Percentiles rank a stretch among this genome's conserved stretches.
Conservation (phyloP, 2,888 invertebrate genomes). For the Cephonodes hylas region DNA sequence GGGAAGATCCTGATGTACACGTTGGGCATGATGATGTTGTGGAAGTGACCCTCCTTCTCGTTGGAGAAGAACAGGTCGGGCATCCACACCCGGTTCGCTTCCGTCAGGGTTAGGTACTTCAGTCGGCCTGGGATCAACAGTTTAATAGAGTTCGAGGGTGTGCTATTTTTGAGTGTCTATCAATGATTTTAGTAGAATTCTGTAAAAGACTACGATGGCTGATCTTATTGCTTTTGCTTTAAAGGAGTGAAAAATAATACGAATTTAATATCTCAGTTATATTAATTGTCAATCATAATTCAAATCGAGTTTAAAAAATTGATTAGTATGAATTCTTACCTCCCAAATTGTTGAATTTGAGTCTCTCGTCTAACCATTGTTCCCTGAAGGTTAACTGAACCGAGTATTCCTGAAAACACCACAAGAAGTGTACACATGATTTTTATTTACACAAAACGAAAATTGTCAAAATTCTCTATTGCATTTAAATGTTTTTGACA, state of each 20-base stretch:
- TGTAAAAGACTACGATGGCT: too few species aligned
- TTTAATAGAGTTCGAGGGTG: too few species aligned
- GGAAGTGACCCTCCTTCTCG: conserved; percentile 98
- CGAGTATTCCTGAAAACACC: conserved; percentile 93
- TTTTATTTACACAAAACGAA: conserved; percentile 12
- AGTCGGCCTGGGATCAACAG: conserved; percentile 84
- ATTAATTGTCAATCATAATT: too few species aligned
- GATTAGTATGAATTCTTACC: conserved; percentile 74
- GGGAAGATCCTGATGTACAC: conserved; percentile 98
- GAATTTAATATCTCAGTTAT: too few species aligned
- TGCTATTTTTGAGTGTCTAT: too few species aligned
- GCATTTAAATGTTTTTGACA: conserved; percentile 31
- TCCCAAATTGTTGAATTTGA: conserved; percentile 93
- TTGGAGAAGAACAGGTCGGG: conserved; percentile 99
- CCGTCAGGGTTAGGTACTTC: conserved; percentile 95
- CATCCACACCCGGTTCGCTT: conserved; percentile 98
- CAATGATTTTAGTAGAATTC: too few species aligned
- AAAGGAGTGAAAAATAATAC: too few species aligned
- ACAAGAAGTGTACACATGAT: conserved; percentile 18
- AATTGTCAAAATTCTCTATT: conserved; percentile 31
- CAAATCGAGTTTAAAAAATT: not conserved
- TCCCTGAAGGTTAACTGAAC: conserved; percentile 98
- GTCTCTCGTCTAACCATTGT: conserved; percentile 97
- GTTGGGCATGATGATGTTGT: conserved; percentile 98
- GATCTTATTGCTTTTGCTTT: too few species aligned